These are phyloP conservation scores for Polypterus bichir DNA, from an alignment of 2,113 vertebrate species.

Conservation along the genomic window DNA sequence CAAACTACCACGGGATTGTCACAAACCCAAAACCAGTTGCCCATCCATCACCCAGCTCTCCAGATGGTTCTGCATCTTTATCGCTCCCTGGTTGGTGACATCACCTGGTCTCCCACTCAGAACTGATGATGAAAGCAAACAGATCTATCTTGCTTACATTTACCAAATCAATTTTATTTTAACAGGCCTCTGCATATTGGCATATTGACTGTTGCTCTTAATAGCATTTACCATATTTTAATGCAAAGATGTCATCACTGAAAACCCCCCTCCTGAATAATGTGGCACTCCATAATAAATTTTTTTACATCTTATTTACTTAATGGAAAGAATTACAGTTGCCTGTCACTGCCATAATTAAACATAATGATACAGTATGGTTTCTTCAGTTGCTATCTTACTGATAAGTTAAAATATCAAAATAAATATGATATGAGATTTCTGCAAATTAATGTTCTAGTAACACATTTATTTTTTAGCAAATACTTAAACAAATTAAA, in stretches of 20 bases:
- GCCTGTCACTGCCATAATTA: conserved; percentile 77
- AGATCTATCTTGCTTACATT: conserved; percentile 98
- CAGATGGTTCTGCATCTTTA: conserved; percentile 90
- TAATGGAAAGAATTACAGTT: conserved; percentile 91
- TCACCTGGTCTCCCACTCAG: conserved; percentile 77
- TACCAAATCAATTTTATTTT: conserved; percentile 98
- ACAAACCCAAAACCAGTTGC: conserved; percentile 68
- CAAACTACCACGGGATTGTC: conserved; percentile 79
- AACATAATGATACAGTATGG: conserved; percentile 77
- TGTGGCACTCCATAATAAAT: conserved; percentile 95
- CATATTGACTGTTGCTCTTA: conserved; percentile 97
- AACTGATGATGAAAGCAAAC: conserved; percentile 99
- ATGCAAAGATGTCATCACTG: conserved; percentile 91
- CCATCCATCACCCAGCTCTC: conserved; percentile 79
- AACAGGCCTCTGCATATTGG: conserved; percentile 91
- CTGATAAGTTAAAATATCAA: conserved; percentile 39
- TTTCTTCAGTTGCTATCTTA: conserved; percentile 49
- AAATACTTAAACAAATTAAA: too few species aligned
- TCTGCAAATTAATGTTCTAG: conserved; percentile 47
- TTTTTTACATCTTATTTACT: conserved; percentile 90
- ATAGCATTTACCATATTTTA: conserved; percentile 93
- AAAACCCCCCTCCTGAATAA: conserved; percentile 81
- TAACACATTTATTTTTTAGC: conserved; percentile 33
- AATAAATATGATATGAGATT: conserved; percentile 53
- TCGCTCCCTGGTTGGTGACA: conserved; percentile 94